These are phyloP conservation scores for Pteropus rufus DNA, from an alignment of 2,797 vertebrate genomes.

Conservation along the genomic window DNA sequence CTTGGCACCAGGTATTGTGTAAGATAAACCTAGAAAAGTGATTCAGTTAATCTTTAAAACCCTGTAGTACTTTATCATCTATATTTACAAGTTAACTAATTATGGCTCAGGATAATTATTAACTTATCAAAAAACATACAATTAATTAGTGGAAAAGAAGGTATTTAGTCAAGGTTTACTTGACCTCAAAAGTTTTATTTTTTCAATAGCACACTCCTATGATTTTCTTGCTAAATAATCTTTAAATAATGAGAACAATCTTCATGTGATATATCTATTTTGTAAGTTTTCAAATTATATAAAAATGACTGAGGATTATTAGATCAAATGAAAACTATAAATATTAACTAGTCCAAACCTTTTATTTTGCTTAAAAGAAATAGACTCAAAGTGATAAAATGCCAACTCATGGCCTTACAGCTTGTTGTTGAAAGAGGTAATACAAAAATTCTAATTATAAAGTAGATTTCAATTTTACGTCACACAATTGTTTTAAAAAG, in stretches of 20 bases:
- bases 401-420: background rate
- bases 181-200: background rate
- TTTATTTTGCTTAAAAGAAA: background rate
- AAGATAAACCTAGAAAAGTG: background rate
- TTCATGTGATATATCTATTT: background rate
- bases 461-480: background rate
- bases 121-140: background rate
- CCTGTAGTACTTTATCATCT: background rate
- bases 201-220: background rate
- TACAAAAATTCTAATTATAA: background rate
- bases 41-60: background rate
- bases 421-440: background rate
- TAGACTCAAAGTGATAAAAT: background rate
- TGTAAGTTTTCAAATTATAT: background rate
- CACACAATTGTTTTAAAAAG: background rate
- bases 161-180: background rate
- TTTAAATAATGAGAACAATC: background rate
- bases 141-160: background rate
- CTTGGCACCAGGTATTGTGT: background rate
- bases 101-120: background rate
- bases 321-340: background rate
- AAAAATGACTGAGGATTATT: background rate
- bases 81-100: background rate
- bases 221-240: background rate
- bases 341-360: background rate